Evolutionary conservation across 2,113 vertebrate species (phyloP), one percentile per base, ranked within the genome.

Genomic region (Bubo blakistoni): DNA sequence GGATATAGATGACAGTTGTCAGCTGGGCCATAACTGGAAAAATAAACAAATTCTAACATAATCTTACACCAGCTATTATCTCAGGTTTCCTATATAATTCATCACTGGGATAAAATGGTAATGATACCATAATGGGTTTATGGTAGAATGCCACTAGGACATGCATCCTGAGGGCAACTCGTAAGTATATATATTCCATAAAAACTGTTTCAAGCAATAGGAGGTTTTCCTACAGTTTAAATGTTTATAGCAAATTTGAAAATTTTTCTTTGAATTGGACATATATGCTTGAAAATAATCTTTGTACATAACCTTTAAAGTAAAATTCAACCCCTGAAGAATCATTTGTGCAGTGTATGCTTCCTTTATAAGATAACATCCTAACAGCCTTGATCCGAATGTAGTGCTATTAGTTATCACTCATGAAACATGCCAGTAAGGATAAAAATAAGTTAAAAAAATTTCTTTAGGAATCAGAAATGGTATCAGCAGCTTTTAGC

Each of bases 401-500:
- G 1, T 20, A 81, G 77, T 54, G 61, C 66, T 72, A 36, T 61
- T 66, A 69, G 73, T 65, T 82, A 80, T 32, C 57, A 54, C 52
- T 73, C 4, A 5, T n/a, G 65, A 74, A 89, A 91, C 80, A 76
- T 51, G 70, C 61, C 88, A 82, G 61, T 8, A 52, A 86, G 58
- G 54, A 87, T 42, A 77, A 93, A 87, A 95, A 32, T 27, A 62
- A 61, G 44, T 49, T 81, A 5, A 76, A 94, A 95, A 87, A 18
- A 24, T 5, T 65, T 65, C 77, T 94, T 94, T 81, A 46, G 58
- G 73, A 94, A 95, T 95, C 62, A 62, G 71, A 91, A 95, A 96
- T 71, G 72, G 47, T 91, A 96, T 86, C 62, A 89, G 78, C 78
- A 88, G 92, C 61, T 95, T 96, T 87, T 69, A 92, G 91, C 91